Evolutionary conservation across 1,140 invertebrate species (phyloP), one percentile per base, ranked within the genome.

Genomic region (Lysiphlebus fabarum): DNA sequence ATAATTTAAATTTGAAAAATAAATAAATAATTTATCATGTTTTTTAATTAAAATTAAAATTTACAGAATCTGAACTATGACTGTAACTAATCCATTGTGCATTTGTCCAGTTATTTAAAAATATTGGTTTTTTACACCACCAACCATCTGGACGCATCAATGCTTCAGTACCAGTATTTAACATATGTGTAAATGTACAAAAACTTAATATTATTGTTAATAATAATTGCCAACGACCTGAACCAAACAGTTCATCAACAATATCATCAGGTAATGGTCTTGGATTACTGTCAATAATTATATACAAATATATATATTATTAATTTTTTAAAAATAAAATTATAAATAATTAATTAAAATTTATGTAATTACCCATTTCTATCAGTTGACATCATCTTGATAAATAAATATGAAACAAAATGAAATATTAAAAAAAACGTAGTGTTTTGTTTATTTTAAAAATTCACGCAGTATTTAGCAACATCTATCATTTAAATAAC

Each of bases 101-200:
- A 12, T 60, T 56, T 11, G 64, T 61, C 64, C 64, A 65, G 17
- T 58, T 34, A 9, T 47, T n/a, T 17, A 65, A 56, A 59, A 56
- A 62, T 47, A 50, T 43, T 7, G 64, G 64, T 50, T 63, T 65
- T 51, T 61, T 57, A 47, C 64, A 65, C 64, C 64, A 65, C 61
- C 61, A 65, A 42, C 64, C 61, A 7, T 62, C 40, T 9, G 57
- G 56, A 17, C 58, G 51, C 50, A 61, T 42, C 11, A 63, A 17
- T 7, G 49, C 47, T 44, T 65, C 64, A 10, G 57, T 58, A 45
- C 58, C 58, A 10, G 61, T 56, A 33, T 65, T 65, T 34, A 63
- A n/a, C 40, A 56, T 55, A 33, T 65, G 61, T 12, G 33, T 56
- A 7, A 62, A 58, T 2, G 60, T 55, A 11, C 9, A 40, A 37